A percentile compares a stretch with the other conserved stretches of the same genome.
These are phyloP conservation scores for Epinotia nisella DNA, from an alignment of 2,888 invertebrate species.

Conservation along the genomic window DNA sequence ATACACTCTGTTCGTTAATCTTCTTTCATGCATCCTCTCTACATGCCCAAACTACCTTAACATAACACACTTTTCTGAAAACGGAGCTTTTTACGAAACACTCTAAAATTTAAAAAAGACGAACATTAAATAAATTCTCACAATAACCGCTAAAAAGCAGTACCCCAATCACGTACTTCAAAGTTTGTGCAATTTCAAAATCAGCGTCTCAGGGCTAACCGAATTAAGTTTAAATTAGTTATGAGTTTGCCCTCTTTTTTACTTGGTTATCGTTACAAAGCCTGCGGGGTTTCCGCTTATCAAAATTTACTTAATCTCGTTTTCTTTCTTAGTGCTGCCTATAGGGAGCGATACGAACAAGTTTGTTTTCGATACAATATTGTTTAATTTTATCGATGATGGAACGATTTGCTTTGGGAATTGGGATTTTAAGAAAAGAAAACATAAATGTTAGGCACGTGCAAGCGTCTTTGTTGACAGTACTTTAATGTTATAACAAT, in stretches of 20 bases:
- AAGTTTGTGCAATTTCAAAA: conserved; percentile 46
- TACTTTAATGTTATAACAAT: no score
- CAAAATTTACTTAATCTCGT: conserved; percentile 47
- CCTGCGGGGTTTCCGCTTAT: conserved; percentile 38
- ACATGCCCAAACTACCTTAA: no score
- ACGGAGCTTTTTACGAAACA: neutral
- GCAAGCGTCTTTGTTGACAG: no score
- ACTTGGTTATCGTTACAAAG: conserved; percentile 46
- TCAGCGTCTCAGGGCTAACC: conserved; percentile 49
- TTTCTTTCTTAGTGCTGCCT: conserved; percentile 31
- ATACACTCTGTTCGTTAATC: no score
- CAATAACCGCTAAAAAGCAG: conserved; percentile 31
- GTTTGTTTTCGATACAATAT: conserved; percentile 15
- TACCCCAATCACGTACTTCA: conserved; percentile 35
- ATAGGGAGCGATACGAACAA: neutral
- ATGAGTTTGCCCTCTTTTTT: conserved; percentile 48
- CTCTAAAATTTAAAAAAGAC: conserved; percentile 9
- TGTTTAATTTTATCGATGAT: neutral
- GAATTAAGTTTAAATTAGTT: conserved; percentile 55
- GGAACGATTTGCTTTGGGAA: neutral
- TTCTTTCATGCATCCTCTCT: no score
- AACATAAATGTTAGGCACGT: no score
- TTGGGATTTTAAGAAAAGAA: neutral
- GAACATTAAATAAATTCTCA: conserved; percentile 20
- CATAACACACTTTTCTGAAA: neutral